phyloP scores from a whole-genome alignment of 1,140 invertebrate genomes.

The Plodia interpunctella region DNA sequence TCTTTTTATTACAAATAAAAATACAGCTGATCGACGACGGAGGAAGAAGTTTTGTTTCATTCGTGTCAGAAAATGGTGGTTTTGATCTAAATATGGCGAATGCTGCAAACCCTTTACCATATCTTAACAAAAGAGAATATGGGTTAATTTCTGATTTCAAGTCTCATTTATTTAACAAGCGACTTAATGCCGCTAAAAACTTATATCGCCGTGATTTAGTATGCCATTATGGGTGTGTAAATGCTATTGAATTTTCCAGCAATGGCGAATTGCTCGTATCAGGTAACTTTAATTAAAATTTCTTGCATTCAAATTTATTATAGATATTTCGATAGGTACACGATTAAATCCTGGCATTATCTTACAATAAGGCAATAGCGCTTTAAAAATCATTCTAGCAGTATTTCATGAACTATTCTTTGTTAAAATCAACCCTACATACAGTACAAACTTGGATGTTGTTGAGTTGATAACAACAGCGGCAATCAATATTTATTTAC shows the following conservation, averaged over 20 bases:
- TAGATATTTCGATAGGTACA: no score
- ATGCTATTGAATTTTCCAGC: constrained; percentile 96
- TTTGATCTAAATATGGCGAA: constrained; percentile 64
- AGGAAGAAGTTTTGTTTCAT: constrained; percentile 43
- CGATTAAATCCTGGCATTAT: no score
- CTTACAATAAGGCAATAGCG: no score
- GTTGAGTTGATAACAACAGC: no score
- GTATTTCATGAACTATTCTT: no score
- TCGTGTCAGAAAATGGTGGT: constrained; percentile 59
- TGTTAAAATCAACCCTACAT: no score
- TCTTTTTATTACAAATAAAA: constrained; percentile 54
- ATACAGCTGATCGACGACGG: constrained; percentile 66
- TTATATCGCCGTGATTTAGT: constrained; percentile 90
- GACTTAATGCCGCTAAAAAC: constrained; percentile 82
- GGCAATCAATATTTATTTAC: no score
- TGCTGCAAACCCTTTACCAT: constrained; percentile 59
- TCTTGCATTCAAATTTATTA: not conserved
- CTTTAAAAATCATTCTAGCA: no score
- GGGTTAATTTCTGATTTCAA: constrained; percentile 53
- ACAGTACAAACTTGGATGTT: no score
- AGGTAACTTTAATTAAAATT: constrained; percentile 78
- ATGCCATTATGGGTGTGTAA: constrained; percentile 96
- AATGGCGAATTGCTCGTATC: constrained; percentile 92
- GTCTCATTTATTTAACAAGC: constrained; percentile 79
- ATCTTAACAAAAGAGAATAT: constrained; percentile 58